Conservation (phyloP, 1,140 invertebrate genomes). For the Tetramorium alpestre region DNA sequence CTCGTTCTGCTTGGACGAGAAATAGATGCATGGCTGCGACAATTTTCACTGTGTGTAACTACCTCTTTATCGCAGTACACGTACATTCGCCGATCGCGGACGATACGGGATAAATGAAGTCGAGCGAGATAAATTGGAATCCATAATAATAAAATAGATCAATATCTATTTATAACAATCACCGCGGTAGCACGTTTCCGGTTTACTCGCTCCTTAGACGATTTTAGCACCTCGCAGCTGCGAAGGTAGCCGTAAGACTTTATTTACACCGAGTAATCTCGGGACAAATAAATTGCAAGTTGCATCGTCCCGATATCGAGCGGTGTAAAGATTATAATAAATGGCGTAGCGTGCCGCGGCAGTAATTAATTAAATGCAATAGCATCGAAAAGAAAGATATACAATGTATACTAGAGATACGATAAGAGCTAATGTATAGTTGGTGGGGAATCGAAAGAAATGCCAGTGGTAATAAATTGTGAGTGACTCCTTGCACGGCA, state of each 20-base stretch:
- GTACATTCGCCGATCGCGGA: background rate
- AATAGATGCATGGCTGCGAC: background rate
- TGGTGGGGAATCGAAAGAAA: slow-evolving; percentile 40
- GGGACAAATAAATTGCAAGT: slow-evolving; percentile 31
- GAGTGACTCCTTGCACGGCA: slow-evolving; percentile 31
- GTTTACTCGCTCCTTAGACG: background rate
- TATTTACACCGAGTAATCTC: slow-evolving; percentile 48
- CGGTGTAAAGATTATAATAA: slow-evolving; percentile 52
- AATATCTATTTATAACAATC: slow-evolving; percentile 45
- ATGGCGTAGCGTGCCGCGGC: background rate
- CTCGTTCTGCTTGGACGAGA: background rate
- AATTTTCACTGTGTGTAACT: background rate
- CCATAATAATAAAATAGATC: slow-evolving; percentile 42
- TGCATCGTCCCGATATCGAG: slow-evolving; percentile 33
- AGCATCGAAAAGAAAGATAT: slow-evolving; percentile 25
- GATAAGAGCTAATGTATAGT: slow-evolving; percentile 51
- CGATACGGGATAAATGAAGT: background rate
- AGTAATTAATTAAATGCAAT: slow-evolving; percentile 55
- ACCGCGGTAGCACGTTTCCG: slow-evolving; percentile 17
- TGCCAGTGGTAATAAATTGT: slow-evolving; percentile 38
- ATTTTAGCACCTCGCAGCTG: slow-evolving; percentile 47
- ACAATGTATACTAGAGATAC: slow-evolving; percentile 43
- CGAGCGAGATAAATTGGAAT: background rate
- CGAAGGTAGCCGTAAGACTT: slow-evolving; percentile 31
- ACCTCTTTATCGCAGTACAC: background rate